Percentiles rank a stretch among this genome's conserved stretches.
phyloP scores from a whole-genome alignment of 2,113 vertebrate genomes.

The Carassius auratus region DNA sequence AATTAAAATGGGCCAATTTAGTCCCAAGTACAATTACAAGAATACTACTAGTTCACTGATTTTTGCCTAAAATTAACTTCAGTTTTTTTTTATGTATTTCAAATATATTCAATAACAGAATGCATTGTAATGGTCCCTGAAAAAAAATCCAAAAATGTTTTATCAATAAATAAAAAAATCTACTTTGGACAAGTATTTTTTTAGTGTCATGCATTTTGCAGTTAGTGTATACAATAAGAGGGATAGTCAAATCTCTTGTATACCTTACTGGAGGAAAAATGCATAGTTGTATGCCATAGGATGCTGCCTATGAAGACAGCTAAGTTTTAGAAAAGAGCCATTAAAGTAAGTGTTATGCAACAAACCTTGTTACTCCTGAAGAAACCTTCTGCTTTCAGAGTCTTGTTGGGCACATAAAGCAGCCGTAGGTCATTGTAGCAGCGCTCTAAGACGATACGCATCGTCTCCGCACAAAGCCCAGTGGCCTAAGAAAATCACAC shows the following conservation, averaged over 20 bases:
- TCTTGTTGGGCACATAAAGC: conserved; percentile 90
- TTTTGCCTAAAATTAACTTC: neutral
- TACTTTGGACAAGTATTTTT: neutral
- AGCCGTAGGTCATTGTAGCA: conserved; percentile 97
- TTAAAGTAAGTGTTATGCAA: conserved; percentile 18
- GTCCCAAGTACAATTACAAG: neutral
- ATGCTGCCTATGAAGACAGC: neutral
- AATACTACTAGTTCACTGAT: neutral
- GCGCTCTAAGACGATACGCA: conserved; percentile 95
- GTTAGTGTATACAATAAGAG: neutral
- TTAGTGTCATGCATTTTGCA: neutral
- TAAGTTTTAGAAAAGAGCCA: neutral
- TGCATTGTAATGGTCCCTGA: neutral
- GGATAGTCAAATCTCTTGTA: neutral
- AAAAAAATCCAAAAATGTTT: neutral
- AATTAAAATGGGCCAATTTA: neutral
- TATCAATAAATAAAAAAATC: neutral
- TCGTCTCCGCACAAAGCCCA: conserved; percentile 84
- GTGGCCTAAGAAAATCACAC: conserved; percentile 74
- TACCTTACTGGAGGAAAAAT: neutral
- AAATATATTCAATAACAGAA: neutral
- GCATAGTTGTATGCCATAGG: neutral
- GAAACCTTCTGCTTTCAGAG: conserved; percentile 95
- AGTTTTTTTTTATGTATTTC: too few relatives aligned
- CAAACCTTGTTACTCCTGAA: conserved; percentile 98